Conservation (phyloP, 2,797 vertebrate genomes). For the Emydoidea blandingii region DNA sequence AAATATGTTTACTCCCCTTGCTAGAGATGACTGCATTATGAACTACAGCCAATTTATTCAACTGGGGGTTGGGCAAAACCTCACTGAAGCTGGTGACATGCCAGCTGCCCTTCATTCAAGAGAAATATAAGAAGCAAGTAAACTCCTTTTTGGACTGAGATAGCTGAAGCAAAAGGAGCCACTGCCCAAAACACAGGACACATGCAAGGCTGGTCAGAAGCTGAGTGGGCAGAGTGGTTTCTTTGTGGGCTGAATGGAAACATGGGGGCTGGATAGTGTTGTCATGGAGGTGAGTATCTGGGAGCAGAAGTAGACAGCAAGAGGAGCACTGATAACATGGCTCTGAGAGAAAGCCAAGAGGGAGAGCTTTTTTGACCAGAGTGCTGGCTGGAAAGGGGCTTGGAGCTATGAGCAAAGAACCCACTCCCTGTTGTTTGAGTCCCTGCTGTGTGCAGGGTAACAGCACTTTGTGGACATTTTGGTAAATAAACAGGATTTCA, state of each 20-base stretch:
- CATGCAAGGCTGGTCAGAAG: background rate
- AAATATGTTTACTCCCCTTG: slow-evolving; percentile 17
- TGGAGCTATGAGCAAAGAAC: background rate
- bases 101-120: background rate
- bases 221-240: background rate
- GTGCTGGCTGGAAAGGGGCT: background rate
- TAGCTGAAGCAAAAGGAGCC: background rate
- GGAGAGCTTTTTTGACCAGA: background rate
- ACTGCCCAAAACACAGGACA: background rate
- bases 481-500: background rate
- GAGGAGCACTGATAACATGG: background rate
- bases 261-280: background rate
- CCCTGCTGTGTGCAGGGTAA: background rate
- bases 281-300: background rate
- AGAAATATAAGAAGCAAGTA: background rate
- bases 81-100: fast-evolving
- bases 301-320: background rate
- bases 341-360: background rate
- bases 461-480: background rate
- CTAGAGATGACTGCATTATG: background rate
- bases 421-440: background rate
- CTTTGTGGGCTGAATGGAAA: background rate
- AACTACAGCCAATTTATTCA: background rate
- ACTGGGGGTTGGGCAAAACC: background rate
- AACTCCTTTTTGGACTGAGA: background rate